phyloP scores from a whole-genome alignment of 2,888 invertebrate species.

The Caenorhabditis panamensis region DNA sequence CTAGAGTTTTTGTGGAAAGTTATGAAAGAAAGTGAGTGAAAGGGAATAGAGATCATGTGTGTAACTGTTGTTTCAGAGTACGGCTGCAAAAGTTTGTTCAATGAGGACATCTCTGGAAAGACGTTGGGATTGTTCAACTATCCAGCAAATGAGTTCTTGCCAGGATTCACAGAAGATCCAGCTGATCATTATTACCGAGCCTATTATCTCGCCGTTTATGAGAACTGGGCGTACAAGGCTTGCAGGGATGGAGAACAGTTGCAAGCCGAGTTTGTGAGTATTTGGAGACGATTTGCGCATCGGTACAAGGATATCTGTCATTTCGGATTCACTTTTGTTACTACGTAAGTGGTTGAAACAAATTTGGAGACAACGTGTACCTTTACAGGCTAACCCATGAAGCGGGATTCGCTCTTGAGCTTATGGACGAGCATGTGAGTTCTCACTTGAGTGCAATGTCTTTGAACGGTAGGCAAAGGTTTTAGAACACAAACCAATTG shows the following conservation, averaged over 20 bases:
- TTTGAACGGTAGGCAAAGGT: slow-evolving; percentile 28
- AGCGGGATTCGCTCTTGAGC: slow-evolving; percentile 54
- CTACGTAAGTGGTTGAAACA: slow-evolving; percentile 62
- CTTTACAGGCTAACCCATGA: slow-evolving; percentile 65
- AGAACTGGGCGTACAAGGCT: slow-evolving; percentile 62
- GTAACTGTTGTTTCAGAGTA: too few relatives aligned
- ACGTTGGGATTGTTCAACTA: slow-evolving; percentile 74
- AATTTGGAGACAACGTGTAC: too few relatives aligned
- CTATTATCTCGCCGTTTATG: slow-evolving; percentile 73
- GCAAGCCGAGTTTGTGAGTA: slow-evolving; percentile 69
- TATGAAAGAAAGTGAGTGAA: slow-evolving; percentile 69
- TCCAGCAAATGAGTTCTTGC: slow-evolving; percentile 66
- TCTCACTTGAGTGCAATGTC: slow-evolving; percentile 43
- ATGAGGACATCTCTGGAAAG: slow-evolving; percentile 73
- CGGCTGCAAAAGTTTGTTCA: slow-evolving; percentile 73
- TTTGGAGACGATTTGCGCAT: slow-evolving; percentile 79
- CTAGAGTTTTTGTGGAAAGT: slow-evolving; percentile 75
- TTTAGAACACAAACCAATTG: too few relatives aligned
- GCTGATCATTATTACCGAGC: slow-evolving; percentile 82
- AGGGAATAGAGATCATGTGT: background rate
- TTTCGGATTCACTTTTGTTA: slow-evolving; percentile 82
- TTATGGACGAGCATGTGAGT: slow-evolving; percentile 63
- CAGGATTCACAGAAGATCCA: slow-evolving; percentile 81
- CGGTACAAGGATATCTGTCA: slow-evolving; percentile 80
- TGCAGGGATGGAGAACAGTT: slow-evolving; percentile 64